Conservation (phyloP, 1,140 invertebrate species). For the Anastrepha ludens region DNA sequence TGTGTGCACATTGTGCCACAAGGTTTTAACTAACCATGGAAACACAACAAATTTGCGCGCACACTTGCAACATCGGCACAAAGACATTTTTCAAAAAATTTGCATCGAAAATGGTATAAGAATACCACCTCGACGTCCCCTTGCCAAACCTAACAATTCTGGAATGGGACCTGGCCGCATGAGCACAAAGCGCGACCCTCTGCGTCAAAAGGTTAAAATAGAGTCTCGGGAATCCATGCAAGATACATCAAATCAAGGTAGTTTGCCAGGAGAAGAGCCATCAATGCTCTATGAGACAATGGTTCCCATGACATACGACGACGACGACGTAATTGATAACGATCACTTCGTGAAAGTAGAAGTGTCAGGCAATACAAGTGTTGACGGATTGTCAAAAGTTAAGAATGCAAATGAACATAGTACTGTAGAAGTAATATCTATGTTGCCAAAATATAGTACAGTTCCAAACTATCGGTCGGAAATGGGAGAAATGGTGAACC, state of each 20-base stretch:
- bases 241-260: slow-evolving; percentile 56
- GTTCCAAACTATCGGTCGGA: background rate
- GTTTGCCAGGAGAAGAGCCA: slow-evolving; percentile 60
- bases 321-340: slow-evolving; percentile 60
- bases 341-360: slow-evolving; percentile 58
- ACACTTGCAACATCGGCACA: slow-evolving; percentile 80
- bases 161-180: background rate
- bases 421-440: slow-evolving; percentile 16
- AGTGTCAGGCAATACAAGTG: slow-evolving; percentile 18
- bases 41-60: slow-evolving; percentile 80
- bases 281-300: slow-evolving; percentile 69
- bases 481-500: slow-evolving; percentile 42
- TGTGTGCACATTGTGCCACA: slow-evolving; percentile 79
- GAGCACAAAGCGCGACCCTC: slow-evolving; percentile 41
- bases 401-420: background rate
- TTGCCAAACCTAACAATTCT: background rate
- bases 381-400: background rate
- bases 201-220: slow-evolving; percentile 53
- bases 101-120: slow-evolving; percentile 70
- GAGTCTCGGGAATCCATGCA: slow-evolving; percentile 41
- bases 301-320: slow-evolving; percentile 69
- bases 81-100: slow-evolving; percentile 68
- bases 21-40: slow-evolving; percentile 79
- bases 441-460: background rate
- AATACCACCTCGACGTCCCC: slow-evolving; percentile 65